Base-by-base conservation (phyloP, 1,140 invertebrate species). In the Penaeus japonicus region DNA sequence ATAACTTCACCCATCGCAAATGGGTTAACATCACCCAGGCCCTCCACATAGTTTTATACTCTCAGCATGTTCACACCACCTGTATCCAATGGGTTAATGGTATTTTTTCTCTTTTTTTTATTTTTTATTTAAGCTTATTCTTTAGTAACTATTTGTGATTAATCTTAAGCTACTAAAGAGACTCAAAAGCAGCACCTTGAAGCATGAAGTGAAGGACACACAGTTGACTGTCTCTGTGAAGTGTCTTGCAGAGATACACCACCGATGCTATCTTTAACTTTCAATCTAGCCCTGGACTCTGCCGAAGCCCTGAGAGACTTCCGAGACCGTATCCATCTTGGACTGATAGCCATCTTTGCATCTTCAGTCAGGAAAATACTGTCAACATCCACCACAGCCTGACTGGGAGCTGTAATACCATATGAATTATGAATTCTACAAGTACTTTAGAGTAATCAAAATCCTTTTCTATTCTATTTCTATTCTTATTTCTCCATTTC, bases 231-330 rank as follows among this genome's bases (percentile, higher is more conserved):
- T n/a, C 87, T 55, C 87, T 89, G 87, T 27, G 87, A 89, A 24
- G 87, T 89, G 32, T 90, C 89, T 73, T 90, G 89, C 18, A 90
- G 82, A 27, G 89, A 90, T 17, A 90, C 89, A 35, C 89, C 89
- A 18, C 89, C 89, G 24, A 90, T 89, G 70, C 87, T 89, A 65
- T 88, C 87, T 84, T 90, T 90, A n/a, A 90, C 89, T 75, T 90
- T 90, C 24, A 90, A 79, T 47, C 89, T 77, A 32, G 78, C 85
- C 10, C 84, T 47, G 47, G 84, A 86, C n/a, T 82, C 84, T 32
- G 84, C 65, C 27, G 82, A 53, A 35, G 84, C 85, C 35, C 85
- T 53, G 10, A 75, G 84, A 24, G 81, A 83, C 18, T 70, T 83
- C 53, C 84, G 87, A 27, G 80, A 84, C 65, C 75, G 80, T 57